Conservation (phyloP, 2,797 vertebrate species). For the Natrix natrix region DNA sequence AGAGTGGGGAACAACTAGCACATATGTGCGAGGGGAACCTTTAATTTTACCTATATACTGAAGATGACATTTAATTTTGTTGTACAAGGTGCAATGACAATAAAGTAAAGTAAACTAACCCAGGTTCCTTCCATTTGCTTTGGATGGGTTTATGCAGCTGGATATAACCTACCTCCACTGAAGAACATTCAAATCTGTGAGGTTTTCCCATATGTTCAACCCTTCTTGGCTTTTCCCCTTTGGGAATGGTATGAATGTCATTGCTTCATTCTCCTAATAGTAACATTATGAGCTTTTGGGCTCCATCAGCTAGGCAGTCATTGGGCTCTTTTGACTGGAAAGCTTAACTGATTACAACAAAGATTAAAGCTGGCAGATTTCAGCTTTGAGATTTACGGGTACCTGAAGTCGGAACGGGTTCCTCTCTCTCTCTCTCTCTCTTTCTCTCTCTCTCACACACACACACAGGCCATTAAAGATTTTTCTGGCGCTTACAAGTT, state of each 20-base stretch:
- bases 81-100: too few relatives aligned
- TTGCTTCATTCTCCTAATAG: background rate
- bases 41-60: too few relatives aligned
- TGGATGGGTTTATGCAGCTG: background rate
- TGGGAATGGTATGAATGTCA: background rate
- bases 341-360: slow-evolving; percentile 58
- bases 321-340: slow-evolving; percentile 20
- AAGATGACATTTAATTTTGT: too few relatives aligned
- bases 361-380: slow-evolving; percentile 57
- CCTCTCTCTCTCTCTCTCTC: slow-evolving; percentile 8
- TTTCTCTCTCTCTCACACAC: background rate
- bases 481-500: slow-evolving; percentile 48
- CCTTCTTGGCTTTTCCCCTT: background rate
- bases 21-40: too few relatives aligned
- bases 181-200: background rate
- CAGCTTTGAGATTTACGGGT: slow-evolving; percentile 51
- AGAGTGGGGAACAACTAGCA: too few relatives aligned
- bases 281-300: slow-evolving; percentile 1
- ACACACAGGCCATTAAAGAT: slow-evolving; percentile 47
- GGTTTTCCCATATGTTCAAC: background rate
- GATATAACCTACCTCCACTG: background rate
- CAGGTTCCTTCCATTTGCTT: background rate
- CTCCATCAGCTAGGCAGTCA: slow-evolving; percentile 22
- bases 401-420: slow-evolving; percentile 46
- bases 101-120: background rate